Conservation (phyloP, 2,888 invertebrate genomes). For the Bedellia somnulentella region DNA sequence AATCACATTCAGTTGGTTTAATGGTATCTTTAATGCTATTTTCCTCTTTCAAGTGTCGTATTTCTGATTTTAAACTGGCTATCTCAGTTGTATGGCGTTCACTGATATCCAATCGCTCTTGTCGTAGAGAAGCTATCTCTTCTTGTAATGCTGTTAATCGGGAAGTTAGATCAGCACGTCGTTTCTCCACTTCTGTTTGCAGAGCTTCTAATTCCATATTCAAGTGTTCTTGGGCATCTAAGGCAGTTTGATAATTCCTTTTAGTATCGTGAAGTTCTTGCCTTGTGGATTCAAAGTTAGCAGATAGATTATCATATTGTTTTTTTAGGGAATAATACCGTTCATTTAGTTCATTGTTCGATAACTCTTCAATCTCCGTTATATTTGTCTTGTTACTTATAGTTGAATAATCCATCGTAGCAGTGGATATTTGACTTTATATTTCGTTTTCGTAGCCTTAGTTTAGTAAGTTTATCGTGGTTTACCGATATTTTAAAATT, state of each 20-base stretch:
- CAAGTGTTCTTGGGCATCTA: constrained; percentile 45
- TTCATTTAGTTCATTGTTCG: constrained; percentile 38
- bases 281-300: constrained; percentile 33
- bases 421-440: too few relatives aligned
- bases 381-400: constrained; percentile 36
- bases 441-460: too few relatives aligned
- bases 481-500: too few relatives aligned
- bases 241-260: constrained; percentile 40
- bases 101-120: constrained; percentile 26
- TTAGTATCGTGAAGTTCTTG: constrained; percentile 46
- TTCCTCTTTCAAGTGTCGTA: constrained; percentile 34
- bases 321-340: constrained; percentile 39
- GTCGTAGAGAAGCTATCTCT: constrained; percentile 30
- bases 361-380: constrained; percentile 36
- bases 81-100: constrained; percentile 32
- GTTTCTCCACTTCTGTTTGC: constrained; percentile 33
- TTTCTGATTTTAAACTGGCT: constrained; percentile 28
- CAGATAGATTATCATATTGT: constrained; percentile 35
- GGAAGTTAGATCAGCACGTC: constrained; percentile 25
- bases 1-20: constrained; percentile 17
- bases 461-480: neutral
- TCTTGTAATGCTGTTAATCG: constrained; percentile 34
- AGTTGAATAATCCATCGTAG: constrained; percentile 50
- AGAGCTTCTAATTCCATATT: constrained; percentile 38
- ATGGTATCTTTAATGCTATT: constrained; percentile 15